Percentiles rank a stretch among this genome's conserved stretches.
phyloP scores from a whole-genome alignment of 2,113 vertebrate genomes.

The Pyxicephalus adspersus region DNA sequence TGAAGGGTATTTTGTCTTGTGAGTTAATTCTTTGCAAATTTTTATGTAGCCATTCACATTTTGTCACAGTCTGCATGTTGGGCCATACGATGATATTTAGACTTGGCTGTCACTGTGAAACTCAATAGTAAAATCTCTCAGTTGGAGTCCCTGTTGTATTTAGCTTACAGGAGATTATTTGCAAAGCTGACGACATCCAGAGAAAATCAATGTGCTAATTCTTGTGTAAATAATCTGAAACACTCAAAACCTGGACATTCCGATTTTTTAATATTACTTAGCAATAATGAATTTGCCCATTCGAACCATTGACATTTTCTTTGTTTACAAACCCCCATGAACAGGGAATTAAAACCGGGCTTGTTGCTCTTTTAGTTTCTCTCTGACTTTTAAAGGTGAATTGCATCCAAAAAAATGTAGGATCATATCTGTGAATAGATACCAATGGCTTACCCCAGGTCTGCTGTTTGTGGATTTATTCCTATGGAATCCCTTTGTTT shows the following conservation, averaged over 20 bases:
- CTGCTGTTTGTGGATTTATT: too few relatives aligned
- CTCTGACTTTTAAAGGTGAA: too few relatives aligned
- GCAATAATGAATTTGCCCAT: slow-evolving; percentile 29
- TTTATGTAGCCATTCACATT: not conserved
- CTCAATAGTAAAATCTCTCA: slow-evolving; percentile 9
- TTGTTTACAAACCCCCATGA: not conserved
- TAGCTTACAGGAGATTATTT: slow-evolving; percentile 41
- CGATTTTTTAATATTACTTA: slow-evolving; percentile 16
- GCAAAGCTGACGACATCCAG: slow-evolving; percentile 42
- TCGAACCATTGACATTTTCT: slow-evolving; percentile 26
- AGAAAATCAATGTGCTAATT: slow-evolving; percentile 33
- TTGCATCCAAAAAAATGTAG: too few relatives aligned
- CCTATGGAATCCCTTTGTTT: too few relatives aligned
- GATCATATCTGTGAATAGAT: too few relatives aligned
- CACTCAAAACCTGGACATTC: slow-evolving; percentile 19
- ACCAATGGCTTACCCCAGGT: too few relatives aligned
- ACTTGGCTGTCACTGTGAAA: slow-evolving; percentile 7
- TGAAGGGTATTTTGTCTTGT: too few relatives aligned
- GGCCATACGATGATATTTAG: slow-evolving; percentile 22
- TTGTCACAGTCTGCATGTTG: not conserved
- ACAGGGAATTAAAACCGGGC: too few relatives aligned
- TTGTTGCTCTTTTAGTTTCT: too few relatives aligned
- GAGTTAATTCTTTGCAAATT: not conserved
- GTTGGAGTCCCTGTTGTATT: slow-evolving; percentile 18
- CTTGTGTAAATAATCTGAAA: slow-evolving; percentile 39